Conservation (phyloP, 2,797 vertebrate genomes). For the Streptopelia turtur region DNA sequence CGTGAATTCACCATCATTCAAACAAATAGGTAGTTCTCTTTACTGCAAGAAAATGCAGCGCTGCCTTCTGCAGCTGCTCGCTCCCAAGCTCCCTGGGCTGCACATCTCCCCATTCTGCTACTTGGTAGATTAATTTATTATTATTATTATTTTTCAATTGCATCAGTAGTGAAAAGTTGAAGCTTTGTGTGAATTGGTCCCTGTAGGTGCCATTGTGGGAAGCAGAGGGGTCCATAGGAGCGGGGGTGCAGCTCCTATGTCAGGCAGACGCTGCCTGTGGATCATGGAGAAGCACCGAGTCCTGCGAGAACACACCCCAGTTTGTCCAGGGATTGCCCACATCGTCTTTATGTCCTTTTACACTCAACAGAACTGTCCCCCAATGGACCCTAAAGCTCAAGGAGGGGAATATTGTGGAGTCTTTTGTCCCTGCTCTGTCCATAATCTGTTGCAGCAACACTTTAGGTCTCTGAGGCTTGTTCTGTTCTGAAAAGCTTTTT, state of each 20-base stretch:
- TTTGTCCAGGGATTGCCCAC: background rate
- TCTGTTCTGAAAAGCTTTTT: background rate
- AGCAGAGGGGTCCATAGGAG: background rate
- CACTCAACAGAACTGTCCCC: background rate
- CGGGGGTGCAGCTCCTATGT: background rate
- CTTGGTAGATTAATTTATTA: background rate
- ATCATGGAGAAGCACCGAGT: background rate
- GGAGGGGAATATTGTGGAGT: background rate
- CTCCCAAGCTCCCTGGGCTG: background rate
- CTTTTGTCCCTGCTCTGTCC: background rate
- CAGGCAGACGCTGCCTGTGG: background rate
- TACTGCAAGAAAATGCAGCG: background rate
- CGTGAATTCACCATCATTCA: constrained; percentile 34
- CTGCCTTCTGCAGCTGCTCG: background rate
- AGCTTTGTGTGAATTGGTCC: background rate
- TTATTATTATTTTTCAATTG: background rate
- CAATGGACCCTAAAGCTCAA: background rate
- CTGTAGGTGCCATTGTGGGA: background rate
- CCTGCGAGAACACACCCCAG: background rate
- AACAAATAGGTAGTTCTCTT: background rate
- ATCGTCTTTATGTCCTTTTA: background rate
- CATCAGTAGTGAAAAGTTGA: background rate
- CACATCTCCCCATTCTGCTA: background rate
- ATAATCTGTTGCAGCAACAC: background rate
- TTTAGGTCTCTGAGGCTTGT: background rate